Evolutionary conservation across 2,797 vertebrate species (phyloP), one percentile per base, ranked within the genome.

Genomic region (Clarias fuscus): DNA sequence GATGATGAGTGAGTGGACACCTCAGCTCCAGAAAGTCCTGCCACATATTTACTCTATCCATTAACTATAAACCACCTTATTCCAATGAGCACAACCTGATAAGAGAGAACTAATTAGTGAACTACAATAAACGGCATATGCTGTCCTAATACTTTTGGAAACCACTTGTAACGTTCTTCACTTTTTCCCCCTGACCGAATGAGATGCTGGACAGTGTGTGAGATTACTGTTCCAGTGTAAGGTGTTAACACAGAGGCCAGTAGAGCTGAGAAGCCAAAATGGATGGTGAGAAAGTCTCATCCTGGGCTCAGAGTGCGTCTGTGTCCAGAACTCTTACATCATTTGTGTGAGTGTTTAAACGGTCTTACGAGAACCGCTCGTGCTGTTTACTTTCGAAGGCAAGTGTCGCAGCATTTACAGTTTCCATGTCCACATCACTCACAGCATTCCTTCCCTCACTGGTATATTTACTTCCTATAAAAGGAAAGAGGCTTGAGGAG

Each of bases 301-400:
- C 7, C 15, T 58, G 73, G 27, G 1, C n/a, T 30, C 48, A n/a
- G 72, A 17, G n/a, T 33, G 27, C 10, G 27, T 85, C 73, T 33
- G 73, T 37, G 77, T 82, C 71, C 62, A 61, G 71, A 86, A 64
- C 83, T 48, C 56, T 86, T 84, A 83, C 71, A 65, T 84, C 67
- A 58, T 62, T 18, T 33, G 13, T 56, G n/a, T 24, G 65, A 67
- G 64, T 84, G 72, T 84, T 48, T 79, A 75, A 76, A 71, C 64
- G 37, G 48, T 78, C n/a, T 61, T 82, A 14, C 82, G 53, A 58
- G n/a, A 85, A 83, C 64, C 65, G 64, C 78, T 43, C 20, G 64
- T 78, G 64, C 24, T 62, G 65, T 87, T 86, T 84, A 82, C 67
- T 85, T 78, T 70, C n/a, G 6, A 56, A 56, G 48, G 73, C 48